phyloP scores from a whole-genome alignment of 2,888 invertebrate genomes.

The Philaethria dido region DNA sequence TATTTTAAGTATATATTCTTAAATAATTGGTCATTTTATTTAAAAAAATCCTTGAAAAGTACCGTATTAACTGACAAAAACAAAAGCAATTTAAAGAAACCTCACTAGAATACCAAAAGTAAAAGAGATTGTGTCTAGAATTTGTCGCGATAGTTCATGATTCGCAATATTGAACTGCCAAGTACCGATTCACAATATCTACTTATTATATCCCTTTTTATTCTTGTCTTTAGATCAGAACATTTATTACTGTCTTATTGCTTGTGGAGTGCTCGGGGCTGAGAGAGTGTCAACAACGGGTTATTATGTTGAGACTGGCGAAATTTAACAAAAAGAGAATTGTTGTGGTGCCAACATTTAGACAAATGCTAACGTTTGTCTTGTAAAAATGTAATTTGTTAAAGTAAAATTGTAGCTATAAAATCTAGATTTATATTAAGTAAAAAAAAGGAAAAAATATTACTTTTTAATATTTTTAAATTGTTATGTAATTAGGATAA shows the following conservation, averaged over 20 bases:
- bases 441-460: neutral
- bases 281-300: slow-evolving; percentile 76
- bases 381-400: slow-evolving; percentile 29
- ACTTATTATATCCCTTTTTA: slow-evolving; percentile 77
- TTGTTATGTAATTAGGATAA: too few species aligned
- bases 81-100: neutral
- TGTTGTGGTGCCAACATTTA: slow-evolving; percentile 57
- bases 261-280: slow-evolving; percentile 74
- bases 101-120: slow-evolving; percentile 26
- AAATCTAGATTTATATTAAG: neutral
- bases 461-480: neutral
- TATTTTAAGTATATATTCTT: too few species aligned
- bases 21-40: too few species aligned
- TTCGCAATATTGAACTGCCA: slow-evolving; percentile 74
- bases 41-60: too few species aligned
- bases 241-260: slow-evolving; percentile 83
- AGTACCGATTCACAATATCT: slow-evolving; percentile 75
- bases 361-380: slow-evolving; percentile 47
- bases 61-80: slow-evolving; percentile 8
- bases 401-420: neutral
- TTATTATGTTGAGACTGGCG: slow-evolving; percentile 80
- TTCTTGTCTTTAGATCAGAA: slow-evolving; percentile 75
- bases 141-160: slow-evolving; percentile 52
- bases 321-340: slow-evolving; percentile 75
- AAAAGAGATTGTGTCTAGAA: slow-evolving; percentile 54